Evolutionary conservation across 2,888 invertebrate genomes (phyloP).

Genomic region (Boloria euphrosyne): DNA sequence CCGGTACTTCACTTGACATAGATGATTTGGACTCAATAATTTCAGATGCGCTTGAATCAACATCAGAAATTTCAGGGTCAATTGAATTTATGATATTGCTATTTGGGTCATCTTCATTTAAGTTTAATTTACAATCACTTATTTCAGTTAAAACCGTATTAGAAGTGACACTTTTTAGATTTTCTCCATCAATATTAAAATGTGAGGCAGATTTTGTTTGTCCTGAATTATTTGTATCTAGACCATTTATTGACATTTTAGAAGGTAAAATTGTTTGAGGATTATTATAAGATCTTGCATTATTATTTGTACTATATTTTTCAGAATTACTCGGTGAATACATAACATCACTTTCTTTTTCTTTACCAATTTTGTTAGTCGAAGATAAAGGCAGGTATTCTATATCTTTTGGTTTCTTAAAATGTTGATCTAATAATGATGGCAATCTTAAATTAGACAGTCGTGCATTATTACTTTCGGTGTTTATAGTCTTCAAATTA

Average conservation of each 20-base stretch:
- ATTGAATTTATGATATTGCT: not conserved
- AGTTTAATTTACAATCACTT: not conserved
- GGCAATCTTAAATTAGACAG: slow-evolving; percentile 9
- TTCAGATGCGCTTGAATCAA: slow-evolving; percentile 23
- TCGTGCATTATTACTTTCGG: not conserved
- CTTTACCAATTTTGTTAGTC: not conserved
- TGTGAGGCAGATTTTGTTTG: not conserved
- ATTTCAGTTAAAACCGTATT: not conserved
- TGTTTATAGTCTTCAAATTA: slow-evolving; percentile 2
- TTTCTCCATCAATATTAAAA: not conserved
- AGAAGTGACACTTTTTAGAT: not conserved
- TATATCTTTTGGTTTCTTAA: slow-evolving; percentile 11
- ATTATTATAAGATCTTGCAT: not conserved
- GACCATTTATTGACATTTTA: no score
- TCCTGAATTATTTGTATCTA: no score
- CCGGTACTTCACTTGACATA: not conserved
- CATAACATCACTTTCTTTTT: not conserved
- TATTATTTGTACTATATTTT: slow-evolving; percentile 5
- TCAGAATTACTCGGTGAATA: slow-evolving; percentile 7
- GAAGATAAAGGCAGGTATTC: not conserved
- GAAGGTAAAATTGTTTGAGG: not conserved
- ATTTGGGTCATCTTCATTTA: not conserved
- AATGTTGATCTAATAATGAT: slow-evolving; percentile 13
- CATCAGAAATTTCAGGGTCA: slow-evolving; percentile 15
- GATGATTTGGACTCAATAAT: not conserved